Conservation (phyloP, 2,888 invertebrate species). For the Noctua pronuba region DNA sequence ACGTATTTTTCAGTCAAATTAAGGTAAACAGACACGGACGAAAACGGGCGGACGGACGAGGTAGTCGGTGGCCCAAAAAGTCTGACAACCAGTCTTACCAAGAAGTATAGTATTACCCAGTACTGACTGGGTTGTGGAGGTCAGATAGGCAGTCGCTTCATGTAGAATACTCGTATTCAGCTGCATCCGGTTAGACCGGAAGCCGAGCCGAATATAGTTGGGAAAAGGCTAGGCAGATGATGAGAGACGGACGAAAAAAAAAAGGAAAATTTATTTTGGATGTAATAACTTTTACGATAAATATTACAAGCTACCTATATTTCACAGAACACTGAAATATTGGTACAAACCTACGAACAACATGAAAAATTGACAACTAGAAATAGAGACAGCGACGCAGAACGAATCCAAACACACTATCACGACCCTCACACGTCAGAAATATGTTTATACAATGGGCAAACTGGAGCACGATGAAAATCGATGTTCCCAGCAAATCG, state of each 20-base stretch:
- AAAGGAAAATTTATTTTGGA: no score
- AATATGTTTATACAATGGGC: conserved; percentile 63
- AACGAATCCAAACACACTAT: conserved; percentile 49
- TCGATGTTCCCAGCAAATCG: conserved; percentile 65
- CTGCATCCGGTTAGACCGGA: no score
- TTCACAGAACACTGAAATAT: conserved; percentile 8
- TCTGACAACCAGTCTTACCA: no score
- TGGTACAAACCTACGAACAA: neutral
- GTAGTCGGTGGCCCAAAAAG: no score
- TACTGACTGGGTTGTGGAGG: no score
- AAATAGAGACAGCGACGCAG: conserved; percentile 32
- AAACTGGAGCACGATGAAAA: conserved; percentile 64
- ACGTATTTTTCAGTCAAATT: neutral
- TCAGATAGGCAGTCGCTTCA: no score
- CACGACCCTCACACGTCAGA: conserved; percentile 52
- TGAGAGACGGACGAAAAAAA: neutral
- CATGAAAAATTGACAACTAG: conserved; percentile 32
- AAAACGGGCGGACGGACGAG: no score
- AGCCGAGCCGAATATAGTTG: no score
- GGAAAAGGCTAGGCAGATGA: no score
- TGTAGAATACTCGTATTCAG: no score
- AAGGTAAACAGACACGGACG: neutral
- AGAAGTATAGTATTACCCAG: no score
- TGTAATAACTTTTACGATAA: neutral
- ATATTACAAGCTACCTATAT: neutral